Evolutionary conservation across 2,113 vertebrate species (phyloP), one percentile per base, ranked within the genome.

Genomic region (Taxidea taxus): DNA sequence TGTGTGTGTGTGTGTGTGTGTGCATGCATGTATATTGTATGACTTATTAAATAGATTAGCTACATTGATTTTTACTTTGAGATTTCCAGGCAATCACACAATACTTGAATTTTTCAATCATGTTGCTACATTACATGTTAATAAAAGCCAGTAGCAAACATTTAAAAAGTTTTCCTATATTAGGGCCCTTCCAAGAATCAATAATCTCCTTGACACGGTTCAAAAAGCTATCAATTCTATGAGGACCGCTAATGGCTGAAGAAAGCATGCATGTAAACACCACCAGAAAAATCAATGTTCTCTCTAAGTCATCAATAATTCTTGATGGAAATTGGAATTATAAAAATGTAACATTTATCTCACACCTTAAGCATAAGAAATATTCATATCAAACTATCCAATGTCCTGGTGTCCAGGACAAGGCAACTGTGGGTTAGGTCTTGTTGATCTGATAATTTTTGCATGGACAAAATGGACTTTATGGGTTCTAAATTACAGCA

Each of bases 11-110:
- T 90, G 47, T 87, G 58, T n/a, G 31, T 62, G 72, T 39, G 62
- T 51, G 34, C 51, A 60, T 42, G 37, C 82, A 58, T 85, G 42
- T 78, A 60, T 77, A 39, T 70, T 83, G 95, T 75, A 85, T 97
- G 94, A 98, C 96, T 98, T 98, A 97, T 98, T 98, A 97, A 98
- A 95, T 90, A 98, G 77, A 62, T 97, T 96, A 98, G 70, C 94
- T 90, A 44, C 70, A 95, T 97, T 97, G 97, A 98, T 98, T 98
- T 98, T 87, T 97, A 94, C 86, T 97, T 97, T 82, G 47, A 47
- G 58, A 97, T 97, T 98, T 98, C 97, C 87, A 97, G 96, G 94
- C 84, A 97, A 97, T 98, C 87, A 96, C 42, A 94, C 72, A 97
- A 97, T 97, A 89, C 93, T 95, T 97, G 92, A 95, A 97, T 90